Evolutionary conservation across 1,140 invertebrate species (phyloP), one percentile per base, ranked within the genome.

Genomic region (Drosophila sucinea): DNA sequence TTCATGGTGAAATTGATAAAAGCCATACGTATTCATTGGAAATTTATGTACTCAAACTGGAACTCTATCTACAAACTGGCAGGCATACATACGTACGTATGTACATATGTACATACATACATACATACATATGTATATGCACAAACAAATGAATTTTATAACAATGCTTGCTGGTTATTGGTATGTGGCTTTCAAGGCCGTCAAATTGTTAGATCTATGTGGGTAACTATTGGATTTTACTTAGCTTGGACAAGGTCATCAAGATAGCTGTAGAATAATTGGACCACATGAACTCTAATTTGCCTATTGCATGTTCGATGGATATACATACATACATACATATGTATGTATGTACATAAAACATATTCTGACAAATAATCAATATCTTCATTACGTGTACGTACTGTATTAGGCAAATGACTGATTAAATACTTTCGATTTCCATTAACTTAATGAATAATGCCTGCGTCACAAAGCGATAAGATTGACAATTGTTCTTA

Each of bases 1-100:
- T 23, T 4, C 41, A 27, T 51, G 8, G 44, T 25, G 44, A 51
- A 51, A 51, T 51, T 51, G 44, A 51, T 51, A 51, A 51, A 27
- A 51, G 44, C 23, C 25, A 0, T 7, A 47, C 6, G 6, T 6
- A 8, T 51, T 51, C 23, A 51, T 27, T 27, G 4, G 4, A 47
- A 47, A 7, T 47, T 47, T 6, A 51, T 25, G 7, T 51, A 10
- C 23, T 27, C 23, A 7, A 27, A 41, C 5, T 1, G 30, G 30
- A 30, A 38, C 8, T 38, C 35, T 44, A 44, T 4, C 3, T 44
- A 44, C 41, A 44, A 17, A 44, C 1, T 1, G 4, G 1, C 41
- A 40, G 8, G 3, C 11, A 4, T 40, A 40, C 2, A n/a, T 40
- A 40, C 1, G 17, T 44, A 44, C 41, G 1, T 2, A 44, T 1